Percentiles rank a stretch among this genome's conserved stretches.
Conservation (phyloP, 2,888 invertebrate genomes). For the Diplolepis rosae region DNA sequence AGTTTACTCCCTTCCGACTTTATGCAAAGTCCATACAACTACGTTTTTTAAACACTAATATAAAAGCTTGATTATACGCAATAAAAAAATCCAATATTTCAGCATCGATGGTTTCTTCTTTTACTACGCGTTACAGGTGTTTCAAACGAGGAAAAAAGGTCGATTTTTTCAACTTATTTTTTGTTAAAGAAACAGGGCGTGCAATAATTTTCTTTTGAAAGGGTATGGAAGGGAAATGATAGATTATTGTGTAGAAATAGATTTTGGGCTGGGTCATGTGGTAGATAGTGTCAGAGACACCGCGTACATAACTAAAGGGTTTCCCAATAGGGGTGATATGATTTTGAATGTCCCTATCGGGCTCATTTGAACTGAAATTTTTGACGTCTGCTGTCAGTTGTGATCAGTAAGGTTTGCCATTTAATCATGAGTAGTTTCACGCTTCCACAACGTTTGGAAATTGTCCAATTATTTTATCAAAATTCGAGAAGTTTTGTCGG, state of each 20-base stretch:
- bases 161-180: neutral
- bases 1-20: too few species aligned
- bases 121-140: constrained; percentile 13
- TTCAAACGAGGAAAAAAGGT: constrained; percentile 1
- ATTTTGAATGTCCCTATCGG: too few species aligned
- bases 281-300: constrained; percentile 36
- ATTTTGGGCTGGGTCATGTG: neutral
- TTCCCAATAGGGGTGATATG: too few species aligned
- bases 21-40: too few species aligned
- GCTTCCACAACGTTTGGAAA: too few species aligned
- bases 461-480: too few species aligned
- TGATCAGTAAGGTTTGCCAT: too few species aligned
- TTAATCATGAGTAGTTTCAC: too few species aligned
- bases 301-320: constrained; percentile 20
- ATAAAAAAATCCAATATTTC: constrained; percentile 1
- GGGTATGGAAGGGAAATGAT: constrained; percentile 22
- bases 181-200: neutral
- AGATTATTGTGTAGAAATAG: constrained; percentile 32
- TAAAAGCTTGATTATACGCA: neutral
- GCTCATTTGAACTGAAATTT: too few species aligned
- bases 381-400: too few species aligned
- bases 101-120: too few species aligned
- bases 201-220: constrained; percentile 15
- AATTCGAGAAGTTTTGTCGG: too few species aligned
- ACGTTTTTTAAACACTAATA: neutral